Evolutionary conservation across 2,113 vertebrate genomes (phyloP).

Genomic region (Etia nguti): DNA sequence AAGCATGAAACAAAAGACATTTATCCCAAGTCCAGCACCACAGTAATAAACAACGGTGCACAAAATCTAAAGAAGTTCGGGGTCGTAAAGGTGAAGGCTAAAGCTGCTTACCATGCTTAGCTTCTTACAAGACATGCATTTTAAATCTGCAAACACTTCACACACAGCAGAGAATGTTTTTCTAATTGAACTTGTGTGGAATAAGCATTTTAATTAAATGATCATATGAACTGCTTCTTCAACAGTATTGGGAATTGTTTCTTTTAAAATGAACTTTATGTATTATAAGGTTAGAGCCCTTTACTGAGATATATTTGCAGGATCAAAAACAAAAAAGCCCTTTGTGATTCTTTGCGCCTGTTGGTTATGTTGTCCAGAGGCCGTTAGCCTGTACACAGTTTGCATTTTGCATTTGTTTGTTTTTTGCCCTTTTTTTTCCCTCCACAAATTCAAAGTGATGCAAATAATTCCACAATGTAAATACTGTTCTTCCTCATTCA

Average conservation of each 20-base stretch:
- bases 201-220: background rate
- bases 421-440: background rate
- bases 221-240: background rate
- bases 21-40: background rate
- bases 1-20: background rate
- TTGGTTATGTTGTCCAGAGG: background rate
- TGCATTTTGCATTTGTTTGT: background rate
- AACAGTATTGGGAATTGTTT: background rate
- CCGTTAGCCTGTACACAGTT: background rate
- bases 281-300: background rate
- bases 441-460: background rate
- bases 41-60: background rate
- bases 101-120: background rate
- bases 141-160: background rate
- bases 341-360: background rate
- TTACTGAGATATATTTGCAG: background rate
- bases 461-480: background rate
- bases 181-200: background rate
- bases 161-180: background rate
- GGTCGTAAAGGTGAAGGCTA: background rate
- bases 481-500: background rate
- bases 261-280: background rate
- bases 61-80: background rate
- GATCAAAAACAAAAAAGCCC: background rate
- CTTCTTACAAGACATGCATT: background rate